These are phyloP conservation scores for Seira sanloemensis DNA, from an alignment of 2,888 invertebrate genomes.

Conservation along the genomic window DNA sequence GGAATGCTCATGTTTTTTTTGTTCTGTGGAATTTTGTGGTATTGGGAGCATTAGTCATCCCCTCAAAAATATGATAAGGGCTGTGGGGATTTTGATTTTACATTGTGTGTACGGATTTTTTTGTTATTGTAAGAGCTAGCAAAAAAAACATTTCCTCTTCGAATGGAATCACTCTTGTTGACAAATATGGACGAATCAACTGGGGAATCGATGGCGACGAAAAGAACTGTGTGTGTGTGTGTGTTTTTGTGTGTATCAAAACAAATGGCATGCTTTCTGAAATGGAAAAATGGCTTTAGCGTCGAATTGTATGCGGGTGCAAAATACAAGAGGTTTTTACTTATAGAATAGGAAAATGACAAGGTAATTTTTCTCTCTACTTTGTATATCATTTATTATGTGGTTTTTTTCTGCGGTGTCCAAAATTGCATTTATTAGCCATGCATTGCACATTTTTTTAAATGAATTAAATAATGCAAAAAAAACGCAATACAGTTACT, in stretches of 20 bases:
- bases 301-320: background rate
- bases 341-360: background rate
- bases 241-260: too few species aligned
- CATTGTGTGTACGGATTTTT: too few species aligned
- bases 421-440: background rate
- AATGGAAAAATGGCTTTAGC: background rate
- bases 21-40: too few species aligned
- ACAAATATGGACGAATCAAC: background rate
- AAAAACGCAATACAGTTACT: background rate
- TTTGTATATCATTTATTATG: background rate
- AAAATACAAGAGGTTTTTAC: background rate
- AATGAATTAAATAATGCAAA: background rate
- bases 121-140: too few species aligned
- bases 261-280: background rate
- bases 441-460: background rate
- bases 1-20: too few species aligned
- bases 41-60: too few species aligned
- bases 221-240: too few species aligned
- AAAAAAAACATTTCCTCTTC: too few species aligned
- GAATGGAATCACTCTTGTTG: background rate
- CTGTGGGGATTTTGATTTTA: too few species aligned
- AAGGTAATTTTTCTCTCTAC: too few species aligned
- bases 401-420: background rate
- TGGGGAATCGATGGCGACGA: background rate
- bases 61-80: too few species aligned